Base-by-base conservation (phyloP, 1,140 invertebrate genomes). In the Physella acuta region DNA sequence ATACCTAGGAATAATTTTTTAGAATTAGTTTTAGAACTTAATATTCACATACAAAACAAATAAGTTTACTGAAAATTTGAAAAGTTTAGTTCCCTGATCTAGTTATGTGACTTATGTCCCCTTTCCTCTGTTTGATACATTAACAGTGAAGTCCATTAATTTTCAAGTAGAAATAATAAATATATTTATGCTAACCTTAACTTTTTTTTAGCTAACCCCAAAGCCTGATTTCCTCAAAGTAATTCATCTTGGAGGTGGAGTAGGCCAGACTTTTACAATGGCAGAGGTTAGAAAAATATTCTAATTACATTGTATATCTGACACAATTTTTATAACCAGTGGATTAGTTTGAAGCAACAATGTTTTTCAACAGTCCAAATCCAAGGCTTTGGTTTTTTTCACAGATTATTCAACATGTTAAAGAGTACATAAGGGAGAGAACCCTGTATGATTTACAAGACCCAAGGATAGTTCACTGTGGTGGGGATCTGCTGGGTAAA, bases 361-460 rank as follows among this genome's bases (percentile, higher is more conserved):
- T 26, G 20, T 51, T 51, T 14, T 65, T 31, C 4, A 20, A 20
- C 20, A 24, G 20, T 28, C 0, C 20, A 24, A 17, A 17, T 65
- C 39, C 52, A n/a, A n/a, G n/a, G n/a, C n/a, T n/a, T n/a, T n/a
- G n/a, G n/a, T n/a, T n/a, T 67, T 66, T 1, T 55, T 64, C 68
- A 39, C 71, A 79, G 78, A 76, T 79, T 11, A 58, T 73, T 16
- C 39, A 64, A 26, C 74, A 72, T 44, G 70, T 81, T 28, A 80
- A 79, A 60, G 52, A 74, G n/a, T 81, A 81, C 69, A 79, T 81
- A 20, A 64, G 70, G 17, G 61, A 58, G 5, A 64, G 71, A 16
- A 56, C 71, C 53, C 68, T 81, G 55, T 81, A 73, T 71, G 76
- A 81, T 68, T n/a, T 55, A 0, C 26, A 55, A 1, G 67, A 81